These are phyloP conservation scores for Arctopsyche grandis DNA, from an alignment of 1,140 invertebrate genomes.

Conservation along the genomic window DNA sequence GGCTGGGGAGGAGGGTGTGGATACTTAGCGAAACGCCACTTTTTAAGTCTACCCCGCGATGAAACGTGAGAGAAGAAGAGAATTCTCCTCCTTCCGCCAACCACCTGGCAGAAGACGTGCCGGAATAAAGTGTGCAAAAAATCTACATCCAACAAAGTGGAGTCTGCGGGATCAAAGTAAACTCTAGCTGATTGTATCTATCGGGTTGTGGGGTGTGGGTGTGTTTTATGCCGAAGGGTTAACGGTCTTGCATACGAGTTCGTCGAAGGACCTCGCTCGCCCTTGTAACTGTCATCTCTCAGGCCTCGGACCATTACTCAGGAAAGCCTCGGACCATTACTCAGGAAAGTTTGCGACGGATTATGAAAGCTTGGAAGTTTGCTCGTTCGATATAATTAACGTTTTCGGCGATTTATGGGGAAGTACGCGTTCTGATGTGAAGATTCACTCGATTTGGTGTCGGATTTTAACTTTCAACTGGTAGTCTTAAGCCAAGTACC, in stretches of 20 bases:
- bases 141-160: not conserved
- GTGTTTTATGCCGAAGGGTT: not conserved
- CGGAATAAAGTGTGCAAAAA: slow-evolving; percentile 11
- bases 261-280: not conserved
- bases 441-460: too few species aligned
- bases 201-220: not conserved
- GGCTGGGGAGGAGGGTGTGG: not conserved
- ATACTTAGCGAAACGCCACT: slow-evolving; percentile 23
- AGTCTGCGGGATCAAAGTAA: not conserved
- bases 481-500: too few species aligned
- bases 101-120: slow-evolving; percentile 18
- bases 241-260: not conserved
- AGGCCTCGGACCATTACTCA: slow-evolving; percentile 12
- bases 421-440: not conserved
- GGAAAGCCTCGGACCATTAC: slow-evolving; percentile 27
- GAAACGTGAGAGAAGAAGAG: not conserved
- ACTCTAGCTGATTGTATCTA: not conserved
- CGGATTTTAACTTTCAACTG: too few species aligned
- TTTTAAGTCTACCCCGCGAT: slow-evolving; percentile 12
- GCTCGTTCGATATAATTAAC: slow-evolving; percentile 1
- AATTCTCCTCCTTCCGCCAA: not conserved
- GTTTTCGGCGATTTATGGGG: not conserved
- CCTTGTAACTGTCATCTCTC: slow-evolving; percentile 36
- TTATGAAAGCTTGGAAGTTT: slow-evolving; percentile 13
- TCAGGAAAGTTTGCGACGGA: slow-evolving; percentile 15